Percentiles rank a stretch among this genome's conserved stretches.
Conservation (phyloP, 2,888 invertebrate genomes). For the Candidula unifasciata region DNA sequence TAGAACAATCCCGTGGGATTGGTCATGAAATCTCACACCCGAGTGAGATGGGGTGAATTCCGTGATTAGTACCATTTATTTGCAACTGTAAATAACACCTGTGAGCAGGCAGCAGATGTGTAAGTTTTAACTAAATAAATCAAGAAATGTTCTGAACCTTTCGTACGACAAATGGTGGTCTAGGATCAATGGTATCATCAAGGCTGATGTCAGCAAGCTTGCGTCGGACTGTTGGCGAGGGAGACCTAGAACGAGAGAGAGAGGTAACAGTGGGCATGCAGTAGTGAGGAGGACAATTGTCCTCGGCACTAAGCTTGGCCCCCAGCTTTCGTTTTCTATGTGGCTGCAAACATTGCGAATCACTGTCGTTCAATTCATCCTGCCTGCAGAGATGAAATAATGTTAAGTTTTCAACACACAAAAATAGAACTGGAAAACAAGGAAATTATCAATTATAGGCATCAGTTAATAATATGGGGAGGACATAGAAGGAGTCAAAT, state of each 20-base stretch:
- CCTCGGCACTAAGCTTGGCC: slow-evolving; percentile 23
- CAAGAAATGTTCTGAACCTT: slow-evolving; percentile 58
- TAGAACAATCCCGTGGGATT: too few species aligned
- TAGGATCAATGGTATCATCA: slow-evolving; percentile 55
- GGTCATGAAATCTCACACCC: too few species aligned
- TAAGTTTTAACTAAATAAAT: neutral
- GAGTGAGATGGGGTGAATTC: too few species aligned
- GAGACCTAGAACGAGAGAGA: slow-evolving; percentile 74
- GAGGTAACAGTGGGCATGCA: slow-evolving; percentile 67
- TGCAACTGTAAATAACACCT: too few species aligned
- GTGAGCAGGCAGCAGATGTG: too few species aligned
- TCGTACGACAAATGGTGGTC: slow-evolving; percentile 72
- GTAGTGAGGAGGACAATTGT: slow-evolving; percentile 54
- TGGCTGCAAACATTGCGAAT: neutral
- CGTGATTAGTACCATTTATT: too few species aligned
- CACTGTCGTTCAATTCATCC: neutral
- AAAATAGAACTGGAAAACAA: too few species aligned
- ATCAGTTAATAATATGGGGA: too few species aligned
- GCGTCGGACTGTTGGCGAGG: slow-evolving; percentile 63
- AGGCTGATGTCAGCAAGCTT: slow-evolving; percentile 60
- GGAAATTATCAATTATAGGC: too few species aligned
- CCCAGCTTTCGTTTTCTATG: neutral
- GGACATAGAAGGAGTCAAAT: too few species aligned
- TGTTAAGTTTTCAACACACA: too few species aligned
- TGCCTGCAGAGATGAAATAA: neutral